phyloP scores from a whole-genome alignment of 2,113 vertebrate species.

The Leucosticte australis region DNA sequence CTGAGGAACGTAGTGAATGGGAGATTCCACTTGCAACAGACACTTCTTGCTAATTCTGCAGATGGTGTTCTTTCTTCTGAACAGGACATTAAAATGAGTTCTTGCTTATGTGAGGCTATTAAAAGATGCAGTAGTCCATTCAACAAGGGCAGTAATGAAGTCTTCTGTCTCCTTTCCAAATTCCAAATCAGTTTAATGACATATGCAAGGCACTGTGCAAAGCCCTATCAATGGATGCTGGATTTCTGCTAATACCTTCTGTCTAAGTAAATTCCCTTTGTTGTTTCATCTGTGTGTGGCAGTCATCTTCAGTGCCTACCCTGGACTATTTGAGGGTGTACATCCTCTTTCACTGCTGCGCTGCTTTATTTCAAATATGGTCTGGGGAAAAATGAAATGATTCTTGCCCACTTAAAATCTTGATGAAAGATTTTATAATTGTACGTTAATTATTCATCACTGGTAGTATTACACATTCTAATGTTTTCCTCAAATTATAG shows the following conservation, averaged over 20 bases:
- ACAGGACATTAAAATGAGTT: not conserved
- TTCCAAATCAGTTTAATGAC: not conserved
- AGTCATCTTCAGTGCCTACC: not conserved
- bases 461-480: not conserved
- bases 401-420: not conserved
- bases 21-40: not conserved
- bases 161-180: slow-evolving; percentile 3
- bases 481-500: not conserved
- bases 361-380: not conserved
- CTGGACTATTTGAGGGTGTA: not conserved
- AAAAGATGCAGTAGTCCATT: not conserved
- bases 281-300: not conserved
- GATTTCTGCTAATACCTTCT: not conserved
- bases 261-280: not conserved
- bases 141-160: not conserved
- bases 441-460: slow-evolving; percentile 37
- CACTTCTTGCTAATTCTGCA: not conserved
- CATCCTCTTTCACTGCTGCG: not conserved
- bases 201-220: not conserved
- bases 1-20: not conserved
- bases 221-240: not conserved
- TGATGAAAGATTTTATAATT: slow-evolving; percentile 7
- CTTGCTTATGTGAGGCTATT: not conserved
- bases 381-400: not conserved
- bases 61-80: not conserved